Conservation (phyloP, 2,888 invertebrate species). For the Sylvicola cinctus region DNA sequence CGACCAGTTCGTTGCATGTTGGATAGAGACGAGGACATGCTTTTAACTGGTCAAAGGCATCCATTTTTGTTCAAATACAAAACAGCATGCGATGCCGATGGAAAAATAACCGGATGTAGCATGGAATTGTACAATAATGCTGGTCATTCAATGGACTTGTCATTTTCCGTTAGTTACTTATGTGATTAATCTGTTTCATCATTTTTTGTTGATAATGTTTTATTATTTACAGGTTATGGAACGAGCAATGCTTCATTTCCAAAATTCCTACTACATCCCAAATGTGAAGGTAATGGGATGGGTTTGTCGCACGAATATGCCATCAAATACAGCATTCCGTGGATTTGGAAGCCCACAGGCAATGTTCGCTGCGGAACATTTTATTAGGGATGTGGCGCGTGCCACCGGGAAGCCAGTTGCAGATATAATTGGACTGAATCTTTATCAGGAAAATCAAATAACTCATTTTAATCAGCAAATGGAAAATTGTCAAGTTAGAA, state of each 20-base stretch:
- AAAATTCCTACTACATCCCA: conserved; percentile 66
- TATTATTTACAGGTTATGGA: conserved; percentile 44
- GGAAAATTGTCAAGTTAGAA: conserved; percentile 44
- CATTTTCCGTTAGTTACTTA: conserved; percentile 40
- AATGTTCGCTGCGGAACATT: conserved; percentile 66
- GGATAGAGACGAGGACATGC: conserved; percentile 89
- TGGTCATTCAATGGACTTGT: conserved; percentile 67
- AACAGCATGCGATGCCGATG: conserved; percentile 53
- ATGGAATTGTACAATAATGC: conserved; percentile 61
- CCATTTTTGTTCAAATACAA: conserved; percentile 75
- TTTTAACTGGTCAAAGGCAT: conserved; percentile 71
- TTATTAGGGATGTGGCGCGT: conserved; percentile 55
- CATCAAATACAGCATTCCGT: conserved; percentile 84
- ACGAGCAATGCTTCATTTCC: conserved; percentile 62
- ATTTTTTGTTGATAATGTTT: no score
- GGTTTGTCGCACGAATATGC: conserved; percentile 70
- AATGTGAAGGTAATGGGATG: conserved; percentile 47
- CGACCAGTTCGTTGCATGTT: conserved; percentile 71
- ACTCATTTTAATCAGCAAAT: conserved; percentile 63
- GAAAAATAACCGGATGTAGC: conserved; percentile 51
- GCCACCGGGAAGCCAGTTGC: conserved; percentile 39
- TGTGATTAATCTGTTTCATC: no score
- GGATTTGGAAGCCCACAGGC: conserved; percentile 86
- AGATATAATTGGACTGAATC: conserved; percentile 50
- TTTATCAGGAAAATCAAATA: conserved; percentile 54